Percentiles rank a stretch among this genome's conserved stretches.
phyloP scores from a whole-genome alignment of 2,797 vertebrate genomes.

The Sebastes cheni region DNA sequence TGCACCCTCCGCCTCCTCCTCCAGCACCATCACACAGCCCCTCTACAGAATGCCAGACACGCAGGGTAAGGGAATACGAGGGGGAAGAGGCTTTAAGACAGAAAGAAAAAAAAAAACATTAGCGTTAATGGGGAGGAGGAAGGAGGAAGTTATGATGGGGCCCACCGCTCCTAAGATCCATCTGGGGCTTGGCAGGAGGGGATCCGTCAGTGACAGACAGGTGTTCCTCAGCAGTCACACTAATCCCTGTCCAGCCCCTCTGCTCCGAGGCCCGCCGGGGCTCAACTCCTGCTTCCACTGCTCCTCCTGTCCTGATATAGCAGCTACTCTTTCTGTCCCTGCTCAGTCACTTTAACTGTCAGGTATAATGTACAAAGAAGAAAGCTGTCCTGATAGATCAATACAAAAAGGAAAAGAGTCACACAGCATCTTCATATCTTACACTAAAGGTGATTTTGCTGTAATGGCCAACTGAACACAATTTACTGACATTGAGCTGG shows the following conservation, averaged over 20 bases:
- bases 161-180: slow-evolving; percentile 58
- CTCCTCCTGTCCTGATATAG: slow-evolving; percentile 46
- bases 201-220: slow-evolving; percentile 81
- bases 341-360: slow-evolving; percentile 18
- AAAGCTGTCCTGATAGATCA: not conserved
- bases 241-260: slow-evolving; percentile 54
- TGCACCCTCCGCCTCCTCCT: slow-evolving; percentile 10
- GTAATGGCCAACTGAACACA: not conserved
- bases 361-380: slow-evolving; percentile 15
- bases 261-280: slow-evolving; percentile 50
- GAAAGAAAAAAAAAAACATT: slow-evolving; percentile 68
- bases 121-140: slow-evolving; percentile 69
- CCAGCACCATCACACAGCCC: not conserved
- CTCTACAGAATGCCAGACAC: slow-evolving; percentile 79
- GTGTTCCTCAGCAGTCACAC: slow-evolving; percentile 75
- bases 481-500: not conserved
- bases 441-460: not conserved
- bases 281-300: slow-evolving; percentile 47
- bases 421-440: not conserved
- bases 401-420: not conserved
- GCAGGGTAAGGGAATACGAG: slow-evolving; percentile 78
- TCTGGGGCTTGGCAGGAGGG: slow-evolving; percentile 66
- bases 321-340: slow-evolving; percentile 20
- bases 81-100: slow-evolving; percentile 57
- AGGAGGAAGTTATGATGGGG: slow-evolving; percentile 72